Evolutionary conservation across 1,140 invertebrate genomes (phyloP), one percentile per base, ranked within the genome.

Genomic region (Calycopis cecrops): DNA sequence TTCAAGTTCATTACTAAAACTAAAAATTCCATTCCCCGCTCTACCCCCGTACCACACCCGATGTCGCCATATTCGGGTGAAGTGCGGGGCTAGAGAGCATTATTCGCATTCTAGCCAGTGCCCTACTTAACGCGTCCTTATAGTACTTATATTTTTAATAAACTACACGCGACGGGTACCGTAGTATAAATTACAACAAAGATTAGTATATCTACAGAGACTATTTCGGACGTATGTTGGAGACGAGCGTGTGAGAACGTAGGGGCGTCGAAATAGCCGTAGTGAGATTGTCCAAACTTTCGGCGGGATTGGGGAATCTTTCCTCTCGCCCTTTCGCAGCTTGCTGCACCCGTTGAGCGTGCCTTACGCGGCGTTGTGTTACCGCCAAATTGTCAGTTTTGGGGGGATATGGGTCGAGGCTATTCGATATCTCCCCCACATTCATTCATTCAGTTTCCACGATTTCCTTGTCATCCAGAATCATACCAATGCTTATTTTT

Each of bases 401-500:
- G 14, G 81, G 76, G 6, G 79, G 84, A 58, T 75, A 71, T 17
- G 69, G 62, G 57, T 84, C 75, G 55, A 82, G 52, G 53, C 62
- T 79, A 55, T 74, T 83, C 3, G 79, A 72, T 16, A 87, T 76
- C 56, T 79, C 77, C 1, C 79, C 79, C 10, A 82, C 62, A 56
- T 87, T 81, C 6, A 79, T 77, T 3, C 71, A 79, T 51, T 84
- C 81, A 1, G 80, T 85, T 48, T 87, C 84, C 1, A 87, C 69
- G 18, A 87, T 84, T 62, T 87, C 81, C 53, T 81, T 63, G 14
- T 84, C 74, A 58, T 87, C 79, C 55, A 87, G 63, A 59, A 85
- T 62, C 79, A 87, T 85, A 16, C 84, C 84, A 35, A 87, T 71
- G 53, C 85, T 87, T 21, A 84, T 51, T 67, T 82, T 84, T 16